Conservation (phyloP, 2,888 invertebrate species). For the Habrosyne pyritoides region DNA sequence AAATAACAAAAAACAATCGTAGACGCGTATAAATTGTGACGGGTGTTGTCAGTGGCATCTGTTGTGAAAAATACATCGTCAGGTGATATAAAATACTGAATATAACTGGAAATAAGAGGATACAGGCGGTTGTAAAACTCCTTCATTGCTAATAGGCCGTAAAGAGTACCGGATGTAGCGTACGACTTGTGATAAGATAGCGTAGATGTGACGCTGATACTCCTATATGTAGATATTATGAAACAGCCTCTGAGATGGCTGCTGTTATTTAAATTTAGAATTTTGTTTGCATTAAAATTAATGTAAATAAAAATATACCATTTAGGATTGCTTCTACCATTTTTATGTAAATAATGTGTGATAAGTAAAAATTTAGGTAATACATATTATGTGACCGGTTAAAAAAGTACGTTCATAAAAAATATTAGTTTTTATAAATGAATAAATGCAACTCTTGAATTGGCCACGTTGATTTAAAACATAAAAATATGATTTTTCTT, state of each 20-base stretch:
- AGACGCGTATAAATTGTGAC: slow-evolving; percentile 37
- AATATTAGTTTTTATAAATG: too few species aligned
- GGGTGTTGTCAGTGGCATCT: slow-evolving; percentile 45
- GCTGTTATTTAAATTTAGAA: slow-evolving; percentile 6
- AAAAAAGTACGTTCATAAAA: too few species aligned
- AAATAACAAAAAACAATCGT: slow-evolving; percentile 28
- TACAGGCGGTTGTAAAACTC: slow-evolving; percentile 62
- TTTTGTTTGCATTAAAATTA: neutral
- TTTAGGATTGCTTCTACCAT: neutral
- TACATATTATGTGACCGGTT: too few species aligned
- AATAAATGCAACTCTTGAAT: too few species aligned
- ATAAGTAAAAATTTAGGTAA: too few species aligned
- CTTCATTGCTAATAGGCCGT: slow-evolving; percentile 74
- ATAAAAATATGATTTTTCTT: too few species aligned
- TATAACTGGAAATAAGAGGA: slow-evolving; percentile 60
- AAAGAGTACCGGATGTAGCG: slow-evolving; percentile 63
- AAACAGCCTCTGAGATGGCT: neutral
- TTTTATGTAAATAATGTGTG: too few species aligned
- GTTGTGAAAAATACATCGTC: slow-evolving; percentile 38
- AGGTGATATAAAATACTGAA: slow-evolving; percentile 58
- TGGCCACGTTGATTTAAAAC: too few species aligned
- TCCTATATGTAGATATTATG: neutral
- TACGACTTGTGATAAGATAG: slow-evolving; percentile 36
- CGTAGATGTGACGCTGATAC: neutral
- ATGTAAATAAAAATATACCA: neutral